These are phyloP conservation scores for Phylloscopus trochilus DNA, from an alignment of 2,113 vertebrate species.

Conservation along the genomic window DNA sequence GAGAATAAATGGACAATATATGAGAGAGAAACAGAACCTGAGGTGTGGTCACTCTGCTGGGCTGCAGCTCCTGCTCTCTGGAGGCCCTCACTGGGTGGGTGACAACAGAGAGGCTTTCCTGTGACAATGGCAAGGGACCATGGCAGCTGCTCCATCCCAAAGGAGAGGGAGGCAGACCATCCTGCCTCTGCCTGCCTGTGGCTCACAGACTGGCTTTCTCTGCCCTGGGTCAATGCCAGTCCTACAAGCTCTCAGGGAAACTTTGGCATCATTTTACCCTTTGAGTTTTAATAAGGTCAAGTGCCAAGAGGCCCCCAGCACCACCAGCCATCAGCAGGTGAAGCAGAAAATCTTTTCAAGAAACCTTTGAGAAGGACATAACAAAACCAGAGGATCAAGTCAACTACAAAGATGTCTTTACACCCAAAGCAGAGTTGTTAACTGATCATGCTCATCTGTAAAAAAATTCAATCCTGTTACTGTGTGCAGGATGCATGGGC, in stretches of 20 bases:
- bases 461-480: neutral
- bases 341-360: neutral
- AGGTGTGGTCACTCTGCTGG: neutral
- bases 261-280: neutral
- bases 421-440: neutral
- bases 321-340: neutral
- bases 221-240: neutral
- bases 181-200: neutral
- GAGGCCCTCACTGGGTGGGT: neutral
- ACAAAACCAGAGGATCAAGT: neutral
- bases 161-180: neutral
- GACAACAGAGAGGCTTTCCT: neutral
- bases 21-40: neutral
- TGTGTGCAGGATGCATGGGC: neutral
- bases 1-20: neutral
- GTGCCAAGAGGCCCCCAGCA: neutral
- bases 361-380: neutral
- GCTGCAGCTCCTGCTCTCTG: accelerated
- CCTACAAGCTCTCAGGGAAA: neutral
- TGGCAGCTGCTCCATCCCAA: neutral
- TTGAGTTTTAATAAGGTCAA: neutral
- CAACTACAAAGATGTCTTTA: neutral
- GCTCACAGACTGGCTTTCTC: neutral
- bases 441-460: neutral
- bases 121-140: neutral